Base-by-base conservation (phyloP, 2,797 vertebrate species). In the Ptychadena robeensis region DNA sequence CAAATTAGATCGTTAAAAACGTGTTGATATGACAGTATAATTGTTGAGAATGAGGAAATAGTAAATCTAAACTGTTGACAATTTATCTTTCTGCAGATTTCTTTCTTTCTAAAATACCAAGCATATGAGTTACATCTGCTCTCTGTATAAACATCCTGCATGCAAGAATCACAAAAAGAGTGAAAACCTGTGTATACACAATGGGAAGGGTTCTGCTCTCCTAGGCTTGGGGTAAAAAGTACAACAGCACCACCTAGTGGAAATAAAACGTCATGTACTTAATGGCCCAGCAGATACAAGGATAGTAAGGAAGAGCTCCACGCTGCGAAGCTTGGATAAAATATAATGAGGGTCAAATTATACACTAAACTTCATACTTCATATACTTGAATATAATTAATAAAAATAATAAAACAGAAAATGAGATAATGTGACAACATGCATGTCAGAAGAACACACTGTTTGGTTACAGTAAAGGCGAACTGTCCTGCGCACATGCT, bases 211-310 rank as follows among this genome's bases (percentile, higher is more conserved):
- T 76, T 64, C 27, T 30, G 14, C 12, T 15, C 9, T 48, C 35
- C n/a, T 12, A 27, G 27, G 32, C 31, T 34, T 14, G 0, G 11
- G 8, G 35, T 10, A n/a, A 8, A 37, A 1, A 31, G 73, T 64
- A 30, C 34, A 59, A 38, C 63, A 66, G n/a, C 9, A 32, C 80
- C 80, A 73, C 44, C 80, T 25, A 38, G 40, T 74, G 80, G 80
- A 22, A 30, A 14, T 1, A 64, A 25, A 53, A 53, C 44, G n/a
- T n/a, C 5, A 53, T 22, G 4, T 53, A 5, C 18, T 61, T 9
- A 61, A 28, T 25, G 35, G 28, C 10, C 22, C 38, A 25, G 34
- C 66, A 67, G 22, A 67, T 15, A 40, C 10, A 12, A 40, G 38
- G 14, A 12, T 3, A 15, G 2, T 15, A 18, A 44, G 40, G 18